Percentiles rank a stretch among this genome's conserved stretches.
These are phyloP conservation scores for Colostygia pectinataria DNA, from an alignment of 2,888 invertebrate genomes.

Conservation along the genomic window DNA sequence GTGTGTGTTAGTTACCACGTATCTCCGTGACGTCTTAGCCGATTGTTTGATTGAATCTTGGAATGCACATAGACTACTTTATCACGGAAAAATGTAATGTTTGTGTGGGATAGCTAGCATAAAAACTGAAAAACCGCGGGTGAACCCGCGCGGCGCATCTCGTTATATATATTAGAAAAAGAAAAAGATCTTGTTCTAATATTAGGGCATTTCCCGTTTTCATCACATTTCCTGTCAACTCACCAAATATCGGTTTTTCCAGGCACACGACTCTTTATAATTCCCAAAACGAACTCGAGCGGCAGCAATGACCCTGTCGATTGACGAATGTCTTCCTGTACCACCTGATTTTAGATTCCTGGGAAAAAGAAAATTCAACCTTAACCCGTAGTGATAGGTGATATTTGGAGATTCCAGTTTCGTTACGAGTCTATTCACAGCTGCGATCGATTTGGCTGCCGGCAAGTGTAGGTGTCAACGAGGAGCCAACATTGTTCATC, in stretches of 20 bases:
- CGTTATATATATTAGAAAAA: too few relatives aligned
- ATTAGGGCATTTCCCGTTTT: constrained; percentile 18
- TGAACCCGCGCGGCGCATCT: too few relatives aligned
- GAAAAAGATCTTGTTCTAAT: neutral
- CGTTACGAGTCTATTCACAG: constrained; percentile 48
- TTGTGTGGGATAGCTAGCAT: too few relatives aligned
- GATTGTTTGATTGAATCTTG: too few relatives aligned
- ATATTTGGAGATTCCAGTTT: constrained; percentile 33
- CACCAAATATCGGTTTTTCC: constrained; percentile 37
- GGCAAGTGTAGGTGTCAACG: constrained; percentile 52
- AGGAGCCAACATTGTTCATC: constrained; percentile 60
- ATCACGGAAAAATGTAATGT: too few relatives aligned
- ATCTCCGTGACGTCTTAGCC: too few relatives aligned
- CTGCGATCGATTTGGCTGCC: constrained; percentile 56
- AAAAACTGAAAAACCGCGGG: too few relatives aligned
- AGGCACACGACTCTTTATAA: constrained; percentile 52
- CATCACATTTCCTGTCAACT: constrained; percentile 43
- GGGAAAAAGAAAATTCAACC: constrained; percentile 38
- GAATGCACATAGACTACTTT: too few relatives aligned
- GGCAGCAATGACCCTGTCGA: constrained; percentile 60
- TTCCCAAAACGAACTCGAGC: constrained; percentile 61
- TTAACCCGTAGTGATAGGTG: constrained; percentile 42
- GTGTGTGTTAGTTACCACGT: too few relatives aligned
- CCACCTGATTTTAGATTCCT: constrained; percentile 34
- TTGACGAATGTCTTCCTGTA: constrained; percentile 74